Evolutionary conservation across 2,888 invertebrate genomes (phyloP).

Genomic region (Xestia sexstrigata): DNA sequence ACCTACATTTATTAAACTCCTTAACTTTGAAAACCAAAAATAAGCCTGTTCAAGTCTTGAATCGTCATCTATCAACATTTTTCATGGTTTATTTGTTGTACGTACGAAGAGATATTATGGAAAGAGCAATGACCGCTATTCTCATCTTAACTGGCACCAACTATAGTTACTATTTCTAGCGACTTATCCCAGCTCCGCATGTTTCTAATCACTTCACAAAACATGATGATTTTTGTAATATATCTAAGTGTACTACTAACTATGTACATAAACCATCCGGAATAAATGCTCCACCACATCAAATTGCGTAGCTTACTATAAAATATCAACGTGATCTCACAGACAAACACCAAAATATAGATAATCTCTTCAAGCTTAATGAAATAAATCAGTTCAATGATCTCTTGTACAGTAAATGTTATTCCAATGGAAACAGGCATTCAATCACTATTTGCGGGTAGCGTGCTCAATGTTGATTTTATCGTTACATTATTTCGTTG

Average conservation of each 20-base stretch:
- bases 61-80: too few relatives aligned
- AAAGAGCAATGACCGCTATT: too few relatives aligned
- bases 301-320: background rate
- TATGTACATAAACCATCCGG: background rate
- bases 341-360: background rate
- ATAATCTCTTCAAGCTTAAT: background rate
- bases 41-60: too few relatives aligned
- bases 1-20: too few relatives aligned
- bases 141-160: too few relatives aligned
- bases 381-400: conserved; percentile 32
- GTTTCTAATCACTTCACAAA: background rate
- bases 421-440: conserved; percentile 60
- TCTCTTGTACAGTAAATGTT: conserved; percentile 14
- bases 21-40: too few relatives aligned
- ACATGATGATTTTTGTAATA: background rate
- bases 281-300: background rate
- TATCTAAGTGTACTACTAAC: background rate
- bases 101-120: too few relatives aligned
- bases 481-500: conserved; percentile 73
- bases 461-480: conserved; percentile 77
- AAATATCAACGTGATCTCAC: background rate
- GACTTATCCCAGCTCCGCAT: background rate
- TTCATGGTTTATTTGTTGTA: too few relatives aligned
- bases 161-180: background rate
- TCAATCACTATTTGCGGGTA: conserved; percentile 68